phyloP scores from a whole-genome alignment of 2,888 invertebrate genomes.

The Halocaridina rubra region DNA sequence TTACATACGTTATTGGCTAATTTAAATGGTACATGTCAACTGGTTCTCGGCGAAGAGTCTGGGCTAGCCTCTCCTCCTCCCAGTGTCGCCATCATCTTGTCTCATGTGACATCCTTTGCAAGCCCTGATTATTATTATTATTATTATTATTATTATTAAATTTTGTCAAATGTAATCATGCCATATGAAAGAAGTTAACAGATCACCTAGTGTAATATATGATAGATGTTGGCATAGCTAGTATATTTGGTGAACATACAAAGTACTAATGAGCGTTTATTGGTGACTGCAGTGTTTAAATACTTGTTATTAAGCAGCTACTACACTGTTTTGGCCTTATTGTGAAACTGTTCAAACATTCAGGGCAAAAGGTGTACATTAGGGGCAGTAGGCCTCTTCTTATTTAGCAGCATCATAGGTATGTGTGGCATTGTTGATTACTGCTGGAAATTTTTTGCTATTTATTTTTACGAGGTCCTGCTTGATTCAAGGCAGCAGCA shows the following conservation, averaged over 20 bases:
- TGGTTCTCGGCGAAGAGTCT: conserved; percentile 37
- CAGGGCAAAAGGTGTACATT: conserved; percentile 42
- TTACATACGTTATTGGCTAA: too few species aligned
- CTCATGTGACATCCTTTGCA: conserved; percentile 11
- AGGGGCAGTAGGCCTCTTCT: conserved; percentile 24
- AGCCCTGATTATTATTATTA: conserved; percentile 36
- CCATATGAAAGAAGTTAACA: not conserved
- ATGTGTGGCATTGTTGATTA: conserved; percentile 33
- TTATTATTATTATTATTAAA: too few species aligned
- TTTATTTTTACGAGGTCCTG: too few species aligned
- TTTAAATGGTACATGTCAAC: conserved; percentile 37
- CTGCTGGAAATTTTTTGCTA: conserved; percentile 41
- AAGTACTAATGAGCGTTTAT: conserved; percentile 9
- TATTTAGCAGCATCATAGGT: too few species aligned
- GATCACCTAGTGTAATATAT: too few species aligned
- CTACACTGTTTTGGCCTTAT: conserved; percentile 41
- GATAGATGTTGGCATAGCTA: too few species aligned
- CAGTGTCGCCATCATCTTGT: conserved; percentile 16
- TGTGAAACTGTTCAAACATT: conserved; percentile 53
- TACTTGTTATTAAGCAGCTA: conserved; percentile 31
- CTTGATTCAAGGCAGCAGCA: conserved; percentile 26
- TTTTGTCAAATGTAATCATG: conserved; percentile 2
- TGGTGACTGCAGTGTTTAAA: not conserved
- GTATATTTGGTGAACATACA: not conserved
- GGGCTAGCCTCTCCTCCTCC: conserved; percentile 47